Conservation (phyloP, 2,797 vertebrate genomes). For the Parambassis ranga region DNA sequence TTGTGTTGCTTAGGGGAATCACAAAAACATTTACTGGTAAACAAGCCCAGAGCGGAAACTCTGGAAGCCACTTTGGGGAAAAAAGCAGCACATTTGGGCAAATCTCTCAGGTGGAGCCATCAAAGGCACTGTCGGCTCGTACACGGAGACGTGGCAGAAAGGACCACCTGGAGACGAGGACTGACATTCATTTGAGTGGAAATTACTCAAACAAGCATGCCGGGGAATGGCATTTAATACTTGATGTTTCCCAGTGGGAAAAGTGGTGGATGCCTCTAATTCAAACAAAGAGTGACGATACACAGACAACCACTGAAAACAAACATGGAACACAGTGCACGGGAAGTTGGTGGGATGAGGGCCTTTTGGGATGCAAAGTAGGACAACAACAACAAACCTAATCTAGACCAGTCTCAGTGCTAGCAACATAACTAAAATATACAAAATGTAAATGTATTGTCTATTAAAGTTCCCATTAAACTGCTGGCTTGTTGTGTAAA, state of each 20-base stretch:
- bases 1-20: slow-evolving; percentile 64
- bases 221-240: slow-evolving; percentile 68
- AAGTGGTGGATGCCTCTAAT: slow-evolving; percentile 56
- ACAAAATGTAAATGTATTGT: too few relatives aligned
- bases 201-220: slow-evolving; percentile 80
- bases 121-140: slow-evolving; percentile 68
- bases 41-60: slow-evolving; percentile 76
- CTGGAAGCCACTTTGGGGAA: slow-evolving; percentile 61
- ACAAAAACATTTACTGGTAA: slow-evolving; percentile 78
- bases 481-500: too few relatives aligned
- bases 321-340: slow-evolving; percentile 45
- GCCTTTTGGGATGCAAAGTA: slow-evolving; percentile 62
- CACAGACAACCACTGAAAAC: slow-evolving; percentile 69
- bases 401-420: too few relatives aligned
- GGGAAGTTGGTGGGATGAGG: slow-evolving; percentile 25
- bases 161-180: slow-evolving; percentile 79
- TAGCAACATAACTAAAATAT: too few relatives aligned
- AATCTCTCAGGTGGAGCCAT: slow-evolving; percentile 83
- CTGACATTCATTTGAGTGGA: slow-evolving; percentile 74
- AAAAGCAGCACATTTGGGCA: slow-evolving; percentile 73
- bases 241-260: slow-evolving; percentile 71
- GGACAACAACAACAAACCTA: slow-evolving; percentile 49
- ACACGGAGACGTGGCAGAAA: slow-evolving; percentile 64
- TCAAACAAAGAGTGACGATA: slow-evolving; percentile 58
- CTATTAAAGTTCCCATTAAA: too few relatives aligned